Evolutionary conservation across 1,140 invertebrate genomes (phyloP).

Genomic region (Meteorus sp.): DNA sequence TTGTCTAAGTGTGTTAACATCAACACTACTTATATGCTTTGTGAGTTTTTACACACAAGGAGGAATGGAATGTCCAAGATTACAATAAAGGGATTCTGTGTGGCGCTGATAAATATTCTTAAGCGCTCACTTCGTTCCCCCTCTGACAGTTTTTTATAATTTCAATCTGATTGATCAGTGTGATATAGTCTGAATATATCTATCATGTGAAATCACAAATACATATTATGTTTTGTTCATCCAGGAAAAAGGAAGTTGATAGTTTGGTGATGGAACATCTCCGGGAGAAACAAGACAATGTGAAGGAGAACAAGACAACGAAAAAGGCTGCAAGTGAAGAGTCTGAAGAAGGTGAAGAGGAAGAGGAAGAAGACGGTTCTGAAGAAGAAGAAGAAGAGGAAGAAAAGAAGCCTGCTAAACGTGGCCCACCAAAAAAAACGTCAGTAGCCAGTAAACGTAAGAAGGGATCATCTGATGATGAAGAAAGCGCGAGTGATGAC

Average conservation of each 20-base stretch:
- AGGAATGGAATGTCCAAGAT: conserved; percentile 43
- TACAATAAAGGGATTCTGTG: conserved; percentile 51
- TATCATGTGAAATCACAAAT: not conserved
- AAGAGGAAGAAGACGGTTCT: conserved; percentile 61
- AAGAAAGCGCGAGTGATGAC: conserved; percentile 65
- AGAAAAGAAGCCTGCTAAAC: conserved; percentile 66
- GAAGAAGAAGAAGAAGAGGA: conserved; percentile 64
- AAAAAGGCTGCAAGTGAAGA: conserved; percentile 61
- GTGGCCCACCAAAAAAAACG: conserved; percentile 57
- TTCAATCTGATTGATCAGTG: not conserved
- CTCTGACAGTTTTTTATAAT: conserved; percentile 39
- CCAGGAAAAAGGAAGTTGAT: conserved; percentile 82
- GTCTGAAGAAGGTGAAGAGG: conserved; percentile 66
- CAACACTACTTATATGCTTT: conserved; percentile 18
- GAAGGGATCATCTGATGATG: conserved; percentile 64
- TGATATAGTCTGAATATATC: conserved; percentile 3
- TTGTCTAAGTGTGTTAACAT: not conserved
- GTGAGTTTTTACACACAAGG: conserved; percentile 32
- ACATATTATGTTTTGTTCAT: conserved; percentile 28
- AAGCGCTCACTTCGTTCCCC: conserved; percentile 53
- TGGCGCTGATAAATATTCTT: conserved; percentile 34
- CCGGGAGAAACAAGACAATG: conserved; percentile 63
- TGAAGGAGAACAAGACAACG: conserved; percentile 58
- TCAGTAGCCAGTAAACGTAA: conserved; percentile 61
- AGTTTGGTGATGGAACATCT: conserved; percentile 79